A percentile compares a stretch with the other conserved stretches of the same genome.
These are phyloP conservation scores for Hydrochoerus hydrochaeris DNA, from an alignment of 2,113 vertebrate genomes.

Conservation along the genomic window DNA sequence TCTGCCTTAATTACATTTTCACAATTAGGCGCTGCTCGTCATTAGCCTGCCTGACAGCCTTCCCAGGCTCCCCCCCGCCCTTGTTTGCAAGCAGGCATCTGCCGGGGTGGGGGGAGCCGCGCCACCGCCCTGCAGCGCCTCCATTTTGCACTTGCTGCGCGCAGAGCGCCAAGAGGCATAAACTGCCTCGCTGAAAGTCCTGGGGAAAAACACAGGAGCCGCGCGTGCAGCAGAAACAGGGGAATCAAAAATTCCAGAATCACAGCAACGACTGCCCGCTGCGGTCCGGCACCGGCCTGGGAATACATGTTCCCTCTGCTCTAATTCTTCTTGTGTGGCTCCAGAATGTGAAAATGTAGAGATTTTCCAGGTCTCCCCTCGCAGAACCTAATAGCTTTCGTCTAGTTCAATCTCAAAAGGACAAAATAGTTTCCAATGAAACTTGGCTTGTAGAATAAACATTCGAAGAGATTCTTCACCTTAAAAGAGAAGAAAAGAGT, in stretches of 20 bases:
- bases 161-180: constrained; percentile 78
- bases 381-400: not conserved
- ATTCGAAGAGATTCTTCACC: not conserved
- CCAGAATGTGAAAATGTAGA: not conserved
- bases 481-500: not conserved
- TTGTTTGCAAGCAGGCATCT: constrained; percentile 81
- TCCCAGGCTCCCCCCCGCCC: constrained; percentile 83
- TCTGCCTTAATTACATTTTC: constrained; percentile 84
- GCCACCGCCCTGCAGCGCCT: constrained; percentile 70
- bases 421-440: not conserved
- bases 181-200: constrained; percentile 70
- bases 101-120: constrained; percentile 69
- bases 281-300: not conserved
- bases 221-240: constrained; percentile 58
- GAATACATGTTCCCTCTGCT: not conserved
- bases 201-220: not conserved
- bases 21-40: constrained; percentile 79
- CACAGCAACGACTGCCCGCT: not conserved
- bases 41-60: constrained; percentile 81
- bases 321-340: constrained; percentile 51
- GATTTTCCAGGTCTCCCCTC: constrained; percentile 33
- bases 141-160: constrained; percentile 73
- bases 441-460: not conserved
- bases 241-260: constrained; percentile 5
- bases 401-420: not conserved